Percentiles rank a stretch among this genome's conserved stretches.
Evolutionary conservation across 2,888 invertebrate species (phyloP).

Genomic region (Drosophila tanythrix): DNA sequence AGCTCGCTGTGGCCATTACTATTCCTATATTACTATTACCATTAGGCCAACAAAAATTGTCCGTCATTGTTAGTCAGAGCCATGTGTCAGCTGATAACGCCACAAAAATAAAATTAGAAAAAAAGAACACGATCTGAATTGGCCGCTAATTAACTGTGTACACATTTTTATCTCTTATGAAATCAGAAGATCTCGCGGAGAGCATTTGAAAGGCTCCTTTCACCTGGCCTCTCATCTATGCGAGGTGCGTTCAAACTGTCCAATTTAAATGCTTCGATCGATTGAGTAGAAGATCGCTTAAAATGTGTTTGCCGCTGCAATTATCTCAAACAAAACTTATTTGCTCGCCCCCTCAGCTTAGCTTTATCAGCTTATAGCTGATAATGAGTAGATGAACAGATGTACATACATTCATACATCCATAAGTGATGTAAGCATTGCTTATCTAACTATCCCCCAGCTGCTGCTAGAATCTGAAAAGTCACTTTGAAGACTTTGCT

Average conservation of each 20-base stretch:
- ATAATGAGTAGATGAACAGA: neutral
- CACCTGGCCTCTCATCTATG: neutral
- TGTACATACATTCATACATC: neutral
- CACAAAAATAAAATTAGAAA: slow-evolving; percentile 10
- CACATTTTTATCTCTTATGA: neutral
- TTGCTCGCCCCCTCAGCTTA: neutral
- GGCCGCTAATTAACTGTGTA: neutral
- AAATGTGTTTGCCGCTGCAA: neutral
- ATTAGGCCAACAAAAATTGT: slow-evolving; percentile 4
- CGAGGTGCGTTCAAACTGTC: neutral
- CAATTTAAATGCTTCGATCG: neutral
- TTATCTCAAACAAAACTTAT: neutral
- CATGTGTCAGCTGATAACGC: slow-evolving; percentile 23
- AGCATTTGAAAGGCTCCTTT: neutral
- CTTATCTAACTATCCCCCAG: neutral
- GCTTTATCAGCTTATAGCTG: neutral
- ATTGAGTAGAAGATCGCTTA: neutral
- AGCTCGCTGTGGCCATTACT: neutral
- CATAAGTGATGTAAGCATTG: neutral
- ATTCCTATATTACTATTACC: neutral
- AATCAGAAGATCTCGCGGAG: neutral
- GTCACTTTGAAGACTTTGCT: neutral
- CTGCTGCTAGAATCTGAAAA: neutral
- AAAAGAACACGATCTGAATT: neutral
- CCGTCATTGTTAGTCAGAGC: slow-evolving; percentile 19